A percentile compares a stretch with the other conserved stretches of the same genome.
These are phyloP conservation scores for Mallotus villosus DNA, from an alignment of 2,797 vertebrate species.

Conservation along the genomic window DNA sequence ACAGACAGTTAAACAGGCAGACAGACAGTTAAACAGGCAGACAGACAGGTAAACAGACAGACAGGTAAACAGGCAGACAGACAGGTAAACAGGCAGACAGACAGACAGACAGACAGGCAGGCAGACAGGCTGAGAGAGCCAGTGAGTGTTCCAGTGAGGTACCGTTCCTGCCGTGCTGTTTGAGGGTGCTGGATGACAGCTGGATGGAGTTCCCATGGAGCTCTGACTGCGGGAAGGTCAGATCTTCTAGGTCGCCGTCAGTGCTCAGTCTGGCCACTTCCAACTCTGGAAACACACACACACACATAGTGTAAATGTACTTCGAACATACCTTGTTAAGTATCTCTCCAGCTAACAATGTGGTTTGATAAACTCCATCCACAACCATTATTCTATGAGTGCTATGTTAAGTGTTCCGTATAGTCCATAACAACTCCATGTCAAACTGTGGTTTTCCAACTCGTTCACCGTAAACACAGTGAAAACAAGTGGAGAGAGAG, in stretches of 20 bases:
- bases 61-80: constrained; percentile 1
- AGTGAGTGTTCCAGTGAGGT: constrained; percentile 46
- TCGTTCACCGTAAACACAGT: background rate
- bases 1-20: background rate
- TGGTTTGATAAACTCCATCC: too few relatives aligned
- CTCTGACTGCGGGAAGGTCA: constrained; percentile 91
- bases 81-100: too few relatives aligned
- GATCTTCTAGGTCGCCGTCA: constrained; percentile 90
- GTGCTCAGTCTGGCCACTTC: constrained; percentile 96
- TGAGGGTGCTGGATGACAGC: constrained; percentile 94
- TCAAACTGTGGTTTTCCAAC: constrained; percentile 47
- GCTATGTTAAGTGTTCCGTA: too few relatives aligned
- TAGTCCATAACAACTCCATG: too few relatives aligned
- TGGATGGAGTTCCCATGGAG: constrained; percentile 91
- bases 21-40: background rate
- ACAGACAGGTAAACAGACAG: background rate
- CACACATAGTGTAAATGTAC: constrained; percentile 13
- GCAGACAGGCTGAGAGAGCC: constrained; percentile 14
- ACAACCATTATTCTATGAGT: too few relatives aligned
- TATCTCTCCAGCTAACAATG: too few relatives aligned
- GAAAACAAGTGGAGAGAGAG: constrained; percentile 15
- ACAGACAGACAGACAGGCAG: constrained; percentile 20
- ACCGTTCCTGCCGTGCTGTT: constrained; percentile 97
- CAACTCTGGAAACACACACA: constrained; percentile 77
- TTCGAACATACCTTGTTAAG: too few relatives aligned